Evolutionary conservation across 1,140 invertebrate species (phyloP), one percentile per base, ranked within the genome.

Genomic region (Bombus difficillimus): DNA sequence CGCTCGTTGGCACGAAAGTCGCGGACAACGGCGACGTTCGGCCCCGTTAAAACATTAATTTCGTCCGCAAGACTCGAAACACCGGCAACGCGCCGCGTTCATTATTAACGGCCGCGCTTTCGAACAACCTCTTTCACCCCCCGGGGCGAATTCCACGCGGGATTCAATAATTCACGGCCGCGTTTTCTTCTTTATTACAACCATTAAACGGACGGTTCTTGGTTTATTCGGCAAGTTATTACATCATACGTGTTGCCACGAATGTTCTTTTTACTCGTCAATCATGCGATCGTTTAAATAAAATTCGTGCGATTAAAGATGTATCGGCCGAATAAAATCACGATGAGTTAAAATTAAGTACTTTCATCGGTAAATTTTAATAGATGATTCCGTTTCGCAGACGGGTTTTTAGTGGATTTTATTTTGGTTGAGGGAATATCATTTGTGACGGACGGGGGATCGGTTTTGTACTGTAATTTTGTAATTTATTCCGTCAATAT

Each of bases 401-500:
- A 6, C 18, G 1, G 18, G 66, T 53, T 39, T 28, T 47, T 53
- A 53, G 47, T 53, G 47, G 47, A 53, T 53, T 53, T 53, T 53
- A 53, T 53, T 53, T 53, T 53, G 47, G 18, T 2, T 18, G 6
- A 0, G 47, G 18, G 47, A 53, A 77, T 68, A 77, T 57, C 66
- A 62, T 64, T 57, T 25, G 62, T 32, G 64, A 66, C 32, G 32
- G 6, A 15, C 43, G 34, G 6, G 8, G 12, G 39, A n/a, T 32
- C 41, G 37, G 34, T 78, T 83, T 78, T 78, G 77, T 83, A 47
- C 53, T 69, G 64, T 68, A 83, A 83, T 78, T 83, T 83, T 78
- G 82, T 83, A 83, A 83, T 83, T 83, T 78, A 78, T 78, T 78
- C 82, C 82, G 64, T 77, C 62, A 69, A 83, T 83, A 59, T 78